These are phyloP conservation scores for Ariopsis seemanni DNA, from an alignment of 2,113 vertebrate species.

Conservation along the genomic window DNA sequence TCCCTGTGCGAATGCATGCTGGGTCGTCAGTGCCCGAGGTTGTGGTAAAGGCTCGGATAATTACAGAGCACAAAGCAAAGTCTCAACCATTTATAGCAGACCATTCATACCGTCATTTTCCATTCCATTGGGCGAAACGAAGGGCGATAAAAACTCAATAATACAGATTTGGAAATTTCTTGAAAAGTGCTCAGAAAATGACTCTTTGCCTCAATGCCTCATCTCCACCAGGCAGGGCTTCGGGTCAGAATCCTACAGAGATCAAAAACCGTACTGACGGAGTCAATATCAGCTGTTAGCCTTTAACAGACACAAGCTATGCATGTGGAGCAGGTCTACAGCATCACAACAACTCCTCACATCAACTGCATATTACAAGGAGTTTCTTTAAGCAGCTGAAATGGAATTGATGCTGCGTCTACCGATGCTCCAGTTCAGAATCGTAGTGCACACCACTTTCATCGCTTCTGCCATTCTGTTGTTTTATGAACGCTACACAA, in stretches of 20 bases:
- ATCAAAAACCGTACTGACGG: neutral
- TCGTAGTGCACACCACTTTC: neutral
- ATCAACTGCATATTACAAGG: neutral
- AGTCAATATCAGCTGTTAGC: neutral
- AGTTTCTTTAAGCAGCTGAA: neutral
- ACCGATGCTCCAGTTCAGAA: neutral
- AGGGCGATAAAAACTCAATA: neutral
- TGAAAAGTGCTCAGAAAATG: neutral
- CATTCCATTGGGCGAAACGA: neutral
- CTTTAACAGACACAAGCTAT: too few species aligned
- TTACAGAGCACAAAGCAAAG: conserved; percentile 28
- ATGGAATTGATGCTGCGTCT: too few species aligned
- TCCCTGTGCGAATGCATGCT: conserved; percentile 29
- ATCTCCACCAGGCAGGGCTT: neutral
- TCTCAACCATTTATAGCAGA: conserved; percentile 1
- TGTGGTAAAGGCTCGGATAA: conserved; percentile 26
- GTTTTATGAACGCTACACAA: neutral
- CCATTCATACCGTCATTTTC: neutral
- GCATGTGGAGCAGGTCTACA: neutral
- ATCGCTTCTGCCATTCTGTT: neutral
- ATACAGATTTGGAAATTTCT: neutral
- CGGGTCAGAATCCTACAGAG: neutral
- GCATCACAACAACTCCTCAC: neutral
- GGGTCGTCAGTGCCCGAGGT: conserved; percentile 45
- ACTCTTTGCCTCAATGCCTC: neutral